Evolutionary conservation across 2,888 invertebrate genomes (phyloP), one percentile per base, ranked within the genome.

Genomic region (Lasioglossum marginatum): DNA sequence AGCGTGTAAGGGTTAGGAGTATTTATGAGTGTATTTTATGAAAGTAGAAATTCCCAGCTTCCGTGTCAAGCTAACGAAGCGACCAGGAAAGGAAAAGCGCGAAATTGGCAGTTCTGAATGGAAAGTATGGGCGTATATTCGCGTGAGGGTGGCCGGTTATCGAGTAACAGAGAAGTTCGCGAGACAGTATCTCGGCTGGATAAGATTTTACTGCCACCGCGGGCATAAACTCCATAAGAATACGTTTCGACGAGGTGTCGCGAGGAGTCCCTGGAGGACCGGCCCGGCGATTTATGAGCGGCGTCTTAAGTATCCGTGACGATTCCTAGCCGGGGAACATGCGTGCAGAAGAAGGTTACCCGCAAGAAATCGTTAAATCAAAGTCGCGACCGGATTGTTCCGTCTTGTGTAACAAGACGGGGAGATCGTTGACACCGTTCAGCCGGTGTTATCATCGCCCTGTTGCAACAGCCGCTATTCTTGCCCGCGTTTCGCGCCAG

Each of bases 171-270:
- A 63, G 70, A n/a, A 48, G 52, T 71, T 72, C 87, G 57, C 77
- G 77, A 57, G 63, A 63, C 71, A 74, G 76, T 81, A 78, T 87
- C 88, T 79, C 82, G 72, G 77, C 77, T 79, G 91, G 90, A 90
- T 83, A 81, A 87, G 88, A 83, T 87, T 90, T 90, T 90, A 91
- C 85, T 88, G 77, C 87, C 87, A 82, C 71, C 81, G 77, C 82
- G 82, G 66, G 78, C 91, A 91, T 90, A 90, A 90, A 90, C 76
- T 87, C 84, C 80, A 84, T 80, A 84, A 88, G 91, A 88, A 90
- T 91, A 91, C 88, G 90, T 82, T 90, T 86, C 81, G 91, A 88
- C 88, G 88, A 91, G 89, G 90, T 88, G 90, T 89, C 90, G 88
- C 88, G 82, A 78, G 82, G 81, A 66, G 45, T 74, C 84, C 79